Evolutionary conservation across 2,113 vertebrate species (phyloP).

Genomic region (Oncorhynchus nerka): DNA sequence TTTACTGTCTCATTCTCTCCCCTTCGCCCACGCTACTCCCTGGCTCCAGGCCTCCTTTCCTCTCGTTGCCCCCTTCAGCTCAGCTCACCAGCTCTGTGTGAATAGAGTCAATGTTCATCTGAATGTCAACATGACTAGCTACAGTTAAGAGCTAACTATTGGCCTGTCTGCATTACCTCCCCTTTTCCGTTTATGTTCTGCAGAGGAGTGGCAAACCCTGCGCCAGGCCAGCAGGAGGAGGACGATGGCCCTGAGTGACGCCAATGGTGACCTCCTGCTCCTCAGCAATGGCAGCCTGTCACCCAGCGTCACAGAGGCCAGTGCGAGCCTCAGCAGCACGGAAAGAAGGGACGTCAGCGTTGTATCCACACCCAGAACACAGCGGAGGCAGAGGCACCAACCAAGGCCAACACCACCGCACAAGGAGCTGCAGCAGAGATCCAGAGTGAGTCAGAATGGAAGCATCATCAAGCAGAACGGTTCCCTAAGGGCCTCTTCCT

Average conservation of each 20-base stretch:
- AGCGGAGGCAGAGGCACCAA: background rate
- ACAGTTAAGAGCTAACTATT: background rate
- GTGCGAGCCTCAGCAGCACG: background rate
- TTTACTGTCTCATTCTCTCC: background rate
- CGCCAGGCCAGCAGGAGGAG: constrained; percentile 29
- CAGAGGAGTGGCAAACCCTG: constrained; percentile 53
- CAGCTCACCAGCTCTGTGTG: background rate
- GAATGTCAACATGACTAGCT: constrained; percentile 3
- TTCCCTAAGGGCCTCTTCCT: constrained; percentile 34
- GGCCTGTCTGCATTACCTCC: background rate
- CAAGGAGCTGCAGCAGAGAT: constrained; percentile 5
- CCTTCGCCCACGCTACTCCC: background rate
- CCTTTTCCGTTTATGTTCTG: background rate
- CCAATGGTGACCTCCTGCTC: constrained; percentile 39
- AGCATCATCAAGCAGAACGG: constrained; percentile 58
- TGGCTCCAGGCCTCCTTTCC: background rate
- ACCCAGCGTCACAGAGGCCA: constrained; percentile 7
- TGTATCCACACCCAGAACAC: background rate
- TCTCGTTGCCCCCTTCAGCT: background rate
- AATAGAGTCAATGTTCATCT: constrained; percentile 8
- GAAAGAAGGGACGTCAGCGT: background rate
- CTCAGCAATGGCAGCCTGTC: constrained; percentile 45
- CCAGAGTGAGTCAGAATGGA: constrained; percentile 41
- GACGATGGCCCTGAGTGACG: constrained; percentile 68
- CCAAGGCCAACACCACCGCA: background rate